Evolutionary conservation across 2,888 invertebrate genomes (phyloP), one percentile per base, ranked within the genome.

Genomic region (Mylabris sibirica): DNA sequence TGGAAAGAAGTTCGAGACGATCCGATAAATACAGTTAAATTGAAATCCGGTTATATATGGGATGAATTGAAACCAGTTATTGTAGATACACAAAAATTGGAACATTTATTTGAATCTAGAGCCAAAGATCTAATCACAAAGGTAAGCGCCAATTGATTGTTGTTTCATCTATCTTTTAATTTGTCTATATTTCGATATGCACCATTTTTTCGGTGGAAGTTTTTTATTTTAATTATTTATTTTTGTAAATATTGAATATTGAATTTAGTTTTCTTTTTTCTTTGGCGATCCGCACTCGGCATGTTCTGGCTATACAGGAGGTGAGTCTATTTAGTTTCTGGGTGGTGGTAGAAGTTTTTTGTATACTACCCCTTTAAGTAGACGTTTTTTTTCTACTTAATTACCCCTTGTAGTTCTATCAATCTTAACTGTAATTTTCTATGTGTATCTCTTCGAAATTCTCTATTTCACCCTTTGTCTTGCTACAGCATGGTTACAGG

Each of bases 41-140:
- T 87, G 63, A 86, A 87, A 76, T 84, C 86, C 60, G 89, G 92
- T 64, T 92, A 92, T 79, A 94, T 98, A 81, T 98, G 98, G 98
- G 96, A 97, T 83, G 95, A 96, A 81, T 84, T 98, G 63, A 91
- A 91, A 49, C 90, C 92, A 34, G 92, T 98, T 6, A 88, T 89
- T 65, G 90, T 99, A 30, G 99, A 99, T 83, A 95, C 94, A 8
- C 93, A 95, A 79, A 96, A 96, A 86, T 86, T 99, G 78, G 98
- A 99, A 82, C 96, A 98, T 86, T 88, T 99, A 70, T 99, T 99
- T 85, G 99, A 99, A 86, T 96, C 96, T 38, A 90, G 97, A 80
- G 95, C 96, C 74, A 98, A 97, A 87, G 99, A 99, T 87, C 88
- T 97, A 79, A 90, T 96, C 79, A 93, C 94, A 74, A 98, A 98